Percentiles rank a stretch among this genome's conserved stretches.
Conservation (phyloP, 2,797 vertebrate genomes). For the Sciurus carolinensis region DNA sequence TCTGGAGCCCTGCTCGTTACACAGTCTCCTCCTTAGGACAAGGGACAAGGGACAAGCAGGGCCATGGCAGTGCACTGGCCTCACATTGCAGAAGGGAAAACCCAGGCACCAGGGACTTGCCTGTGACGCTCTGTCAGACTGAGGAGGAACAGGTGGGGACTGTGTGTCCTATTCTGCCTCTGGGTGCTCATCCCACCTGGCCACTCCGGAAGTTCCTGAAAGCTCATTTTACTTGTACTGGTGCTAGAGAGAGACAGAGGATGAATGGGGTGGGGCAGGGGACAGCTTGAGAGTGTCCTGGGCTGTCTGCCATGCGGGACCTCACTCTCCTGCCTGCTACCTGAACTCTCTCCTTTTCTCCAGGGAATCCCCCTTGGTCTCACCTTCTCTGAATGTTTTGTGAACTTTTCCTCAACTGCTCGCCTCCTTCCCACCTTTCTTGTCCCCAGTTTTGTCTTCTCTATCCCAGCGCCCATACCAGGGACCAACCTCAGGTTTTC, state of each 20-base stretch:
- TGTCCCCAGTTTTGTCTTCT: background rate
- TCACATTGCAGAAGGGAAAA: background rate
- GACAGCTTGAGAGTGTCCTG: rapidly evolving
- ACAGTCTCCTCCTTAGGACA: background rate
- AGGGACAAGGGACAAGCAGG: background rate
- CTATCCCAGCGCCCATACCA: background rate
- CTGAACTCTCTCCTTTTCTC: too few relatives aligned
- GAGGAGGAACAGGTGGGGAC: too few relatives aligned
- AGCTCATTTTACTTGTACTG: background rate
- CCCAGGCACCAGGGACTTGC: too few relatives aligned
- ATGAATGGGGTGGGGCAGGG: background rate
- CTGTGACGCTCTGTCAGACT: too few relatives aligned
- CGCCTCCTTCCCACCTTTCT: background rate
- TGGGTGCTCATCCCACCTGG: background rate
- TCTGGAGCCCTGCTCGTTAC: background rate
- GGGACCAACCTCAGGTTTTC: background rate
- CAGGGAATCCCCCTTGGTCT: background rate
- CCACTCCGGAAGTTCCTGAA: background rate
- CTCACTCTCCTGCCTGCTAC: background rate
- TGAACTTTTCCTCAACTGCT: background rate
- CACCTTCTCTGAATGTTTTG: background rate
- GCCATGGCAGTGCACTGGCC: background rate
- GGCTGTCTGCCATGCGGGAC: background rate
- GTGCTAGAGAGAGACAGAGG: background rate
- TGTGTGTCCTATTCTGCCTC: background rate